Percentiles rank a stretch among this genome's conserved stretches.
phyloP scores from a whole-genome alignment of 2,113 vertebrate genomes.

The Onychostoma macrolepis region DNA sequence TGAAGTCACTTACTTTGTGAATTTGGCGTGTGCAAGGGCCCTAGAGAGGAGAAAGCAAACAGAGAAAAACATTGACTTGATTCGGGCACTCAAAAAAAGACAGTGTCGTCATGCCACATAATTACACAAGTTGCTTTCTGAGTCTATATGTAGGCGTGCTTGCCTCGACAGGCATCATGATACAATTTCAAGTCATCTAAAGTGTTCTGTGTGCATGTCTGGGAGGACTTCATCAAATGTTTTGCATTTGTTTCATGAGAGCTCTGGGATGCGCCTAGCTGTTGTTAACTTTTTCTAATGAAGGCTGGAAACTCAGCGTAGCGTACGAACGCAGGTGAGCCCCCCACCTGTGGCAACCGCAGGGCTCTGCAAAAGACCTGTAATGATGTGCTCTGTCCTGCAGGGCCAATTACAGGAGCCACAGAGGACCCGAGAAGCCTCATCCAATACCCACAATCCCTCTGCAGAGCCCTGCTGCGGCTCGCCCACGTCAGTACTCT shows the following conservation, averaged over 20 bases:
- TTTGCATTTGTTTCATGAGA: constrained; percentile 68
- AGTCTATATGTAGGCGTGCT: constrained; percentile 10
- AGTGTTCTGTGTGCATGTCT: constrained; percentile 2
- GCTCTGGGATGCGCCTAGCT: constrained; percentile 66
- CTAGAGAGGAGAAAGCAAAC: constrained; percentile 71
- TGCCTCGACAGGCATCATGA: not conserved
- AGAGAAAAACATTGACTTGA: constrained; percentile 40
- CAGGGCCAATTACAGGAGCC: constrained; percentile 56
- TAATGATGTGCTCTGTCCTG: constrained; percentile 65
- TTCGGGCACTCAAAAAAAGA: not conserved
- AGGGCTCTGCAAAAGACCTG: constrained; percentile 1
- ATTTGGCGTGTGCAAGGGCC: constrained; percentile 96
- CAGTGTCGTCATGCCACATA: not conserved
- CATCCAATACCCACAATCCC: constrained; percentile 54
- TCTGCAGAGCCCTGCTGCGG: constrained; percentile 45
- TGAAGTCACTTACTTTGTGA: constrained; percentile 92
- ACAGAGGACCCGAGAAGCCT: constrained; percentile 52
- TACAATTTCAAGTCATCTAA: constrained; percentile 23
- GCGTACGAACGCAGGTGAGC: constrained; percentile 42
- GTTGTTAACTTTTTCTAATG: constrained; percentile 70
- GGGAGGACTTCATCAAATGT: constrained; percentile 35
- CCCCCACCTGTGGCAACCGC: constrained; percentile 63
- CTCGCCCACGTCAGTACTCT: constrained; percentile 48
- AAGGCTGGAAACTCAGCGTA: constrained; percentile 59
- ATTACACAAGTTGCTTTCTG: constrained; percentile 21